phyloP scores from a whole-genome alignment of 2,797 vertebrate genomes.

The Mus caroli region DNA sequence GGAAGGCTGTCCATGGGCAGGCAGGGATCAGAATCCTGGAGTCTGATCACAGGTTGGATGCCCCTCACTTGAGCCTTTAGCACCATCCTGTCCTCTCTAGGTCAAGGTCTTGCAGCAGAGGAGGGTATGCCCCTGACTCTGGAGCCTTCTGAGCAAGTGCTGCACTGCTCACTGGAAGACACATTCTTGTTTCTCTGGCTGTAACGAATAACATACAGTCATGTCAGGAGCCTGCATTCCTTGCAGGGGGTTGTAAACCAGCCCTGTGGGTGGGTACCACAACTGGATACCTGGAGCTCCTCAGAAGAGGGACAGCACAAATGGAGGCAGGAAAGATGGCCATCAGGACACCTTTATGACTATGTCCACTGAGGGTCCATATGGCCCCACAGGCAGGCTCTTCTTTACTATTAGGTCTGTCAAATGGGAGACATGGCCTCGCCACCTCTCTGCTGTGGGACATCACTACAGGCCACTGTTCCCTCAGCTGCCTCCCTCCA shows the following conservation, averaged over 20 bases:
- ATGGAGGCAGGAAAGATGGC: neutral
- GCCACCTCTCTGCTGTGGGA: neutral
- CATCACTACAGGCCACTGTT: neutral
- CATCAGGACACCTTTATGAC: neutral
- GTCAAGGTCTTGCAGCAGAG: neutral
- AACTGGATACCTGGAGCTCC: neutral
- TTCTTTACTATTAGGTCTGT: accelerated
- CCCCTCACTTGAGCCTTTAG: neutral
- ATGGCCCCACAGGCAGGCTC: neutral
- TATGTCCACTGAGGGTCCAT: neutral
- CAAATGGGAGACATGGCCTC: neutral
- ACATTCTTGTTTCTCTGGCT: neutral
- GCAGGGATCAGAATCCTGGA: neutral
- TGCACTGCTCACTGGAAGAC: too few relatives aligned
- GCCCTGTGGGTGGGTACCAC: accelerated
- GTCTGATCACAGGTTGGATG: neutral
- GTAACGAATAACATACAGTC: neutral
- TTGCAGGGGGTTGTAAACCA: accelerated
- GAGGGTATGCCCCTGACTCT: too few relatives aligned
- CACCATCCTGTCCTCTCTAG: neutral
- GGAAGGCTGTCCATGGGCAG: accelerated
- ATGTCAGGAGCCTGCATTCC: neutral
- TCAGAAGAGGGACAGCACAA: neutral
- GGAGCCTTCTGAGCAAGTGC: too few relatives aligned
- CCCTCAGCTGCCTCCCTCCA: neutral